Conservation (phyloP, 2,113 vertebrate species). For the Scopus umbretta region DNA sequence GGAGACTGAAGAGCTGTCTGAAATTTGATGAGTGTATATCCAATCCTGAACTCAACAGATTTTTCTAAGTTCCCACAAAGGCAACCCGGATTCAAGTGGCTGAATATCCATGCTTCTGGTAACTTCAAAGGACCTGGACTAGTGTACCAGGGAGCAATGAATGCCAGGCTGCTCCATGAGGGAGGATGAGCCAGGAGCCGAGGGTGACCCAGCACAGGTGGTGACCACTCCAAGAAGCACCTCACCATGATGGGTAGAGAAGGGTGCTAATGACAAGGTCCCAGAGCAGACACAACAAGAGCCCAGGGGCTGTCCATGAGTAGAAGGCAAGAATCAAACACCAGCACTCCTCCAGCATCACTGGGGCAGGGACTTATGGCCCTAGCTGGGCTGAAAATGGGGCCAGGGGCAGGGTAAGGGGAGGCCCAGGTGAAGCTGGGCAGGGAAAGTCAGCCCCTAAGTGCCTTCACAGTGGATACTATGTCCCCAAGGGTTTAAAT, state of each 20-base stretch:
- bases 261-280: not conserved
- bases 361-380: not conserved
- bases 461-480: not conserved
- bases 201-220: not conserved
- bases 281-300: not conserved
- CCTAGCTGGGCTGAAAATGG: not conserved
- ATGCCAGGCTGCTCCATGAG: not conserved
- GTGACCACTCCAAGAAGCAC: not conserved
- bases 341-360: not conserved
- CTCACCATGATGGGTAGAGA: not conserved
- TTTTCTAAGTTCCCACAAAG: not conserved
- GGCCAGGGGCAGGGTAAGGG: not conserved
- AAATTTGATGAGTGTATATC: not conserved
- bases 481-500: rapidly evolving
- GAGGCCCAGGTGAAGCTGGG: not conserved
- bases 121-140: not conserved
- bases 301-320: not conserved
- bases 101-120: not conserved
- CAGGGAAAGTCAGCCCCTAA: not conserved
- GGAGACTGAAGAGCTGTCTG: not conserved
- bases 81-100: not conserved
- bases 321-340: not conserved
- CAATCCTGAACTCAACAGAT: not conserved
- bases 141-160: not conserved
- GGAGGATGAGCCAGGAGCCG: not conserved